A percentile compares a stretch with the other conserved stretches of the same genome.
Conservation (phyloP, 1,140 invertebrate genomes). For the Drosophila sp. region DNA sequence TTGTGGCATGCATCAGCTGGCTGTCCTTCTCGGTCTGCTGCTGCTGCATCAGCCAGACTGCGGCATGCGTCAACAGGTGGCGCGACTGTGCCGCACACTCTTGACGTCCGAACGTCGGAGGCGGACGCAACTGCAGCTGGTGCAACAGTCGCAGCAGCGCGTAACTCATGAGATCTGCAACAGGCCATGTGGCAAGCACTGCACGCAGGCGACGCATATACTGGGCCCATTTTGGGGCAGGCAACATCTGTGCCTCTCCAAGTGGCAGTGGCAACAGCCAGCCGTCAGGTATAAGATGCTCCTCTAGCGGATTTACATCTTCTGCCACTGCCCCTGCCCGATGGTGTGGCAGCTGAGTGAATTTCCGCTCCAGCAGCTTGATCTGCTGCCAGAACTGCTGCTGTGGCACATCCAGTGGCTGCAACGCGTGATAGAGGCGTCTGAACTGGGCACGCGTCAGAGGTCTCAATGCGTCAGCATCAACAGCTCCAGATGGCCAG, state of each 20-base stretch:
- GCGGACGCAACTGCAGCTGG: neutral
- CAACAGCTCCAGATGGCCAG: neutral
- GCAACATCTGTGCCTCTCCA: neutral
- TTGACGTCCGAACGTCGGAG: constrained; percentile 7
- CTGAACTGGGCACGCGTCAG: neutral
- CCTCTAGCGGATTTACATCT: neutral
- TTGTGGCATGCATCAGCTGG: neutral
- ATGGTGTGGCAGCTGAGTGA: neutral
- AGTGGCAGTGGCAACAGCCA: neutral
- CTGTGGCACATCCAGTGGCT: neutral
- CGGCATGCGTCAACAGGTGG: constrained; percentile 49
- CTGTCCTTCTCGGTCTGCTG: constrained; percentile 5
- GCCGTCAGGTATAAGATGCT: neutral
- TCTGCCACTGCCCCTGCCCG: neutral
- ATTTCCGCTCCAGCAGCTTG: constrained; percentile 6
- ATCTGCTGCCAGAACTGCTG: constrained; percentile 1
- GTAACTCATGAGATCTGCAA: constrained; percentile 26
- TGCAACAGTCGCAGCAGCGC: constrained; percentile 37
- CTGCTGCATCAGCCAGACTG: constrained; percentile 50
- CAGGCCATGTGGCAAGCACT: neutral
- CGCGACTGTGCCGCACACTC: constrained; percentile 51
- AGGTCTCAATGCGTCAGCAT: neutral
- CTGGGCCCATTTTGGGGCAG: constrained; percentile 9
- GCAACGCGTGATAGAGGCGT: neutral
- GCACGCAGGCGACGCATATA: neutral